A percentile compares a stretch with the other conserved stretches of the same genome.
Conservation (phyloP, 2,888 invertebrate species). For the Lacanobia oleracea region DNA sequence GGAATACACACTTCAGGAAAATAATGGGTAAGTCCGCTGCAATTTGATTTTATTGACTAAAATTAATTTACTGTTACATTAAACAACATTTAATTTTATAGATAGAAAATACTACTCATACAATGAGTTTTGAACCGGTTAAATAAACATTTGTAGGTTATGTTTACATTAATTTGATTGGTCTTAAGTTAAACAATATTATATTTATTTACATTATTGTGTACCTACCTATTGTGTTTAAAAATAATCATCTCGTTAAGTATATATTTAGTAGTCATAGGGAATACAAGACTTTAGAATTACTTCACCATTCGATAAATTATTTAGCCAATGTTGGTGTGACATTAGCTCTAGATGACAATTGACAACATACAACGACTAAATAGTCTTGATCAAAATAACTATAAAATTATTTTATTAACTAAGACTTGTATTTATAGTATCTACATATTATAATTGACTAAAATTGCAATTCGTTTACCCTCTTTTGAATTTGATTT, state of each 20-base stretch:
- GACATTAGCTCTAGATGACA: neutral
- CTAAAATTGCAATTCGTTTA: neutral
- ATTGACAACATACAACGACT: slow-evolving; percentile 38
- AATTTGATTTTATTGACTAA: slow-evolving; percentile 7
- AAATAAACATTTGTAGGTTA: slow-evolving; percentile 56
- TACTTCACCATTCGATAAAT: too few species aligned
- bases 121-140: neutral
- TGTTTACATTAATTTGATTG: slow-evolving; percentile 57
- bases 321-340: neutral
- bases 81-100: neutral
- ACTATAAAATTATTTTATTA: neutral
- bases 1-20: slow-evolving; percentile 66
- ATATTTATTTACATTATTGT: neutral
- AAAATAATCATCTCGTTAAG: neutral
- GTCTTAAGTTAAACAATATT: neutral
- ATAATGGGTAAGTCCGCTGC: slow-evolving; percentile 78
- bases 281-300: neutral
- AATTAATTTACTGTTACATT: neutral
- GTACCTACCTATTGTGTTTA: neutral
- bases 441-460: too few species aligned
- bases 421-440: neutral
- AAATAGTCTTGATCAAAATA: slow-evolving; percentile 52
- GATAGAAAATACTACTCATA: neutral
- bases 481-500: neutral
- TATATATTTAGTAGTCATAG: too few species aligned